Evolutionary conservation across 2,888 invertebrate species (phyloP).

Genomic region (Lasioglossum villosulum): DNA sequence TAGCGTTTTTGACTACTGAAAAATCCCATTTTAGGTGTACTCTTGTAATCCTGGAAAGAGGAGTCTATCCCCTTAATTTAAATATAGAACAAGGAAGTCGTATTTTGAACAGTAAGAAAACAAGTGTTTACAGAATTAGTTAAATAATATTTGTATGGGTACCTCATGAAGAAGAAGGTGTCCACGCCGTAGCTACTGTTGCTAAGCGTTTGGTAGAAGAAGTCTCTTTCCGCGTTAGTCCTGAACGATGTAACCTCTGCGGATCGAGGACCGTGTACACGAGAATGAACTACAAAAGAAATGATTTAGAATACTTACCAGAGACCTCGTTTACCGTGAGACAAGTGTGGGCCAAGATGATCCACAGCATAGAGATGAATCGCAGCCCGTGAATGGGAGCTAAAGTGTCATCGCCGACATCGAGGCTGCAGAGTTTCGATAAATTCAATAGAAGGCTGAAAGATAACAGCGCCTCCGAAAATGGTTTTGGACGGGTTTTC

Average conservation of each 20-base stretch:
- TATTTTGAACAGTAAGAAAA: too few relatives aligned
- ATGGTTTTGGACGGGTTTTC: conserved; percentile 69
- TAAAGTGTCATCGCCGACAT: conserved; percentile 85
- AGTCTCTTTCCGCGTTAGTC: conserved; percentile 83
- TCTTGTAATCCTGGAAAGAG: too few relatives aligned
- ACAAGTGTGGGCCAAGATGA: conserved; percentile 85
- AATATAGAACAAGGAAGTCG: neutral
- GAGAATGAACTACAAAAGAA: neutral
- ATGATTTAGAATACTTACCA: conserved; percentile 62
- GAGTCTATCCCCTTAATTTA: too few relatives aligned
- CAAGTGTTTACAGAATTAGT: neutral
- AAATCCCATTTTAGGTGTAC: too few relatives aligned
- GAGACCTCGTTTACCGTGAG: conserved; percentile 77
- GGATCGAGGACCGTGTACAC: conserved; percentile 65
- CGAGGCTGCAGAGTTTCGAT: conserved; percentile 75
- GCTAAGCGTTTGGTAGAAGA: conserved; percentile 85
- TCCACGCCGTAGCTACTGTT: conserved; percentile 87
- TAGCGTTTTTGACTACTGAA: too few relatives aligned
- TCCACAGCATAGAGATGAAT: conserved; percentile 88
- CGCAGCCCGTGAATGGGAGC: conserved; percentile 87
- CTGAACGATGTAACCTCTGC: conserved; percentile 85
- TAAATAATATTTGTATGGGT: conserved; percentile 28
- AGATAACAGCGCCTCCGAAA: conserved; percentile 76
- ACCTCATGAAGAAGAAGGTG: conserved; percentile 88
- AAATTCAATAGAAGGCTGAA: conserved; percentile 79